Percentiles rank a stretch among this genome's conserved stretches.
phyloP scores from a whole-genome alignment of 2,113 vertebrate species.

The Haplochromis burtoni region DNA sequence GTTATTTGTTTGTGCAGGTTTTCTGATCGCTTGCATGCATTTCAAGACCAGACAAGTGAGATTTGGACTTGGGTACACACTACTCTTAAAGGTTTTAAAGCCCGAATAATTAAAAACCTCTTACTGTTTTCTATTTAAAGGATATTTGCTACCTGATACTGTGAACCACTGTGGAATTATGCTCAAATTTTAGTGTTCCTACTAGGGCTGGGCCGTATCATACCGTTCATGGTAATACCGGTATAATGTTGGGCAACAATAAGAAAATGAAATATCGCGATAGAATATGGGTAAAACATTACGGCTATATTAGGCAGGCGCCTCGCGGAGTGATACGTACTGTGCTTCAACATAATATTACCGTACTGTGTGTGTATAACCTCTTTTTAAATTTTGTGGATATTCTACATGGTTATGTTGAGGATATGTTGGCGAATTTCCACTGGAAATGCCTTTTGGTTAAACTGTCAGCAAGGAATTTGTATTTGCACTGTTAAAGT shows the following conservation, averaged over 20 bases:
- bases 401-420: not conserved
- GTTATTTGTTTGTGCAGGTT: not conserved
- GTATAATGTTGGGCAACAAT: not conserved
- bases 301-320: not conserved
- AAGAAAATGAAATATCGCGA: not conserved
- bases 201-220: not conserved
- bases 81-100: not conserved
- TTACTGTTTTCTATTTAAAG: not conserved
- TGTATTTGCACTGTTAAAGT: no score
- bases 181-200: not conserved
- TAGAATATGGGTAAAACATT: not conserved
- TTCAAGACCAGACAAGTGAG: not conserved
- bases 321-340: not conserved
- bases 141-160: not conserved
- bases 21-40: not conserved
- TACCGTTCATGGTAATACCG: not conserved
- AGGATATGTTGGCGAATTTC: not conserved
- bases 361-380: accelerated
- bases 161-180: not conserved
- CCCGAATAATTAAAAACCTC: not conserved
- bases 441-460: no score
- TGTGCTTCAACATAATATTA: not conserved
- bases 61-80: not conserved
- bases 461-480: no score
- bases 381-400: not conserved